Evolutionary conservation across 2,797 vertebrate genomes (phyloP).

Genomic region (Acanthiza pusilla): DNA sequence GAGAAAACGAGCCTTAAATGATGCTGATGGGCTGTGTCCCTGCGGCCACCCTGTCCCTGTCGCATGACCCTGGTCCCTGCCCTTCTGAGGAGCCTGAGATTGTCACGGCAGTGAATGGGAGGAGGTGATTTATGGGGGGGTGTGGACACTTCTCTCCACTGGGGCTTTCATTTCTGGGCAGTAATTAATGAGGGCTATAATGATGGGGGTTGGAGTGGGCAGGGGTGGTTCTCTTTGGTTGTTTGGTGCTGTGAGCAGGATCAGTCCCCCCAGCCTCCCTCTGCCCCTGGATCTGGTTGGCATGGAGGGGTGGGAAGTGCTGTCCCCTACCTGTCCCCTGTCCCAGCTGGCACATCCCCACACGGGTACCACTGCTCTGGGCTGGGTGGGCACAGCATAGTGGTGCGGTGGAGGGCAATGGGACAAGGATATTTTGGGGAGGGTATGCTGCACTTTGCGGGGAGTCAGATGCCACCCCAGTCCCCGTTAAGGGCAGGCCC

Average conservation of each 20-base stretch:
- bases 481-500: background rate
- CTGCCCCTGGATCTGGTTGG: background rate
- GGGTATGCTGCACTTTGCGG: background rate
- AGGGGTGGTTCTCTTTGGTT: background rate
- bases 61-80: background rate
- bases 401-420: background rate
- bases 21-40: background rate
- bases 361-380: background rate
- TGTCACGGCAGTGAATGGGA: background rate
- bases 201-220: background rate
- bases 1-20: background rate
- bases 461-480: background rate
- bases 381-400: background rate
- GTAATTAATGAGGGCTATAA: background rate
- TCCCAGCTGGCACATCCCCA: background rate
- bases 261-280: background rate
- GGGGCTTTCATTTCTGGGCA: background rate
- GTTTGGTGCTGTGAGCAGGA: background rate
- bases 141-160: background rate
- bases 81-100: background rate
- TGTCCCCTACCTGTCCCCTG: background rate
- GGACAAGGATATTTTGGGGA: background rate
- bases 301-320: background rate
- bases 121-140: constrained; percentile 5
- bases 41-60: background rate